A percentile compares a stretch with the other conserved stretches of the same genome.
Conservation (phyloP, 2,888 invertebrate species). For the Drosophila affinis region DNA sequence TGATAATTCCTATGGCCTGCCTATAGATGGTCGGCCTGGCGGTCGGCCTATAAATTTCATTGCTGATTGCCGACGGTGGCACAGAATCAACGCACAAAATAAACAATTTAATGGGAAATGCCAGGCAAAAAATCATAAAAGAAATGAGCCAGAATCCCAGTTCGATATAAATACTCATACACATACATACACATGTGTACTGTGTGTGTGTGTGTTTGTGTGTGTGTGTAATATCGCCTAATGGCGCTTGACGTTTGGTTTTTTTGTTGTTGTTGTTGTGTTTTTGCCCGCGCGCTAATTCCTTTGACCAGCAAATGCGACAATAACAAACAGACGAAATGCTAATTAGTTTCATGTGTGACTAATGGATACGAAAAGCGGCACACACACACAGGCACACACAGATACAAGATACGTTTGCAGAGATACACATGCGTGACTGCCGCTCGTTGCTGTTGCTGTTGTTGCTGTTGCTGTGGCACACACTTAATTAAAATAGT, state of each 20-base stretch:
- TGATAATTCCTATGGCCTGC: slow-evolving; percentile 57
- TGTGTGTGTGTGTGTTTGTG: slow-evolving; percentile 17
- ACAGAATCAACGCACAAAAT: slow-evolving; percentile 48
- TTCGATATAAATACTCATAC: slow-evolving; percentile 25
- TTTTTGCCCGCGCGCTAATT: slow-evolving; percentile 65
- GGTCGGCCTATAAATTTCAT: slow-evolving; percentile 70
- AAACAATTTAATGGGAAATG: slow-evolving; percentile 77
- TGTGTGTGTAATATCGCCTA: slow-evolving; percentile 62
- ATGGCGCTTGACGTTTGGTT: slow-evolving; percentile 69
- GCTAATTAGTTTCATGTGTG: slow-evolving; percentile 81
- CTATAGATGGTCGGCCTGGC: neutral
- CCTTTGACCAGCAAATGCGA: slow-evolving; percentile 79
- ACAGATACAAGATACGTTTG: slow-evolving; percentile 18
- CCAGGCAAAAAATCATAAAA: slow-evolving; percentile 64
- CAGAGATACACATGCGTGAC: slow-evolving; percentile 55
- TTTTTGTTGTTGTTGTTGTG: neutral
- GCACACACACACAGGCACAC: slow-evolving; percentile 55
- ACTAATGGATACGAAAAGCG: slow-evolving; percentile 77
- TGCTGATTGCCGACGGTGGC: slow-evolving; percentile 73
- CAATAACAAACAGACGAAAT: slow-evolving; percentile 80
- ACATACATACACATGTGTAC: slow-evolving; percentile 22
- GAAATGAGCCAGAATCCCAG: slow-evolving; percentile 23
- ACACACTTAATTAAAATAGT: slow-evolving; percentile 80
- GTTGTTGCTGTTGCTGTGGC: slow-evolving; percentile 36
- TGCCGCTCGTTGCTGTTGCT: slow-evolving; percentile 33